phyloP scores from a whole-genome alignment of 2,797 vertebrate genomes.

The Mormyrus proboscirostris region DNA sequence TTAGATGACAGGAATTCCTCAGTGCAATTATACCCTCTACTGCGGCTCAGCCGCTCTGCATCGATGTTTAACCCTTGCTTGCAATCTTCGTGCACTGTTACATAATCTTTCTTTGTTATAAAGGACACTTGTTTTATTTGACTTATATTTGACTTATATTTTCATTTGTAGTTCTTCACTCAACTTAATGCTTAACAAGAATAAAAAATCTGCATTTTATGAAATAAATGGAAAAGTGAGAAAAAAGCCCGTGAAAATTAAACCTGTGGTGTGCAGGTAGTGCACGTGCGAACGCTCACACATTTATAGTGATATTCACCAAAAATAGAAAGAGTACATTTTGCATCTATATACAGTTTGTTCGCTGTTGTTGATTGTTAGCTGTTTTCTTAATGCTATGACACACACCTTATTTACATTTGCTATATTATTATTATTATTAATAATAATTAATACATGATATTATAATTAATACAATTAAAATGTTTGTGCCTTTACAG shows the following conservation, averaged over 20 bases:
- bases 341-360: background rate
- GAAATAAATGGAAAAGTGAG: background rate
- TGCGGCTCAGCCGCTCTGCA: background rate
- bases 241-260: no score
- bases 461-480: background rate
- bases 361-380: background rate
- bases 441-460: no score
- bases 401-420: background rate
- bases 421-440: background rate
- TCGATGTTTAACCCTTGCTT: background rate
- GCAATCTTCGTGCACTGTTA: background rate
- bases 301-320: background rate
- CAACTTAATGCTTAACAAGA: background rate
- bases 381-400: background rate
- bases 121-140: background rate
- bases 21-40: background rate
- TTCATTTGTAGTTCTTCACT: background rate
- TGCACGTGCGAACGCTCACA: background rate
- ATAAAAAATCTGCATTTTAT: background rate
- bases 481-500: constrained; percentile 49
- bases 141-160: background rate
- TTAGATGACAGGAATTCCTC: background rate
- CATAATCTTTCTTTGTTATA: background rate
- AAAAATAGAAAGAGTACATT: background rate
- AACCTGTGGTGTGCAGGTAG: no score